phyloP scores from a whole-genome alignment of 2,113 vertebrate genomes.

The Tricholaema leucomelas region DNA sequence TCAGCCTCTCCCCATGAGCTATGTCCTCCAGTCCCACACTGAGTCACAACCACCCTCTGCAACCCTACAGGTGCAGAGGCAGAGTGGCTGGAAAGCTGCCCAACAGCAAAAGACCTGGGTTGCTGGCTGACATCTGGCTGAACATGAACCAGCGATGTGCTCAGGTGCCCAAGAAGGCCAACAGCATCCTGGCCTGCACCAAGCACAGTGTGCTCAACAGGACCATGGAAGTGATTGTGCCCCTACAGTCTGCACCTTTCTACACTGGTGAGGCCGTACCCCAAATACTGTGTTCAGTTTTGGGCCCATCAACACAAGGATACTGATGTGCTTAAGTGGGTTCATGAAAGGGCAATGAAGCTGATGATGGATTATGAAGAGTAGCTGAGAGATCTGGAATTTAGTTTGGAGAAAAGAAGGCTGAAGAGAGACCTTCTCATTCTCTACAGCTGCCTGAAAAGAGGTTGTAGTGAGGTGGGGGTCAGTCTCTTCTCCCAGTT shows the following conservation, averaged over 20 bases:
- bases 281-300: background rate
- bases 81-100: background rate
- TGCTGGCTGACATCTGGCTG: background rate
- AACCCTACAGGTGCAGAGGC: background rate
- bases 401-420: background rate
- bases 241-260: background rate
- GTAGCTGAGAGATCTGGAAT: background rate
- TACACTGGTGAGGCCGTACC: background rate
- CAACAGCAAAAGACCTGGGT: background rate
- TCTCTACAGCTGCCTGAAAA: background rate
- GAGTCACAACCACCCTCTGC: background rate
- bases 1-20: no score
- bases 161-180: background rate
- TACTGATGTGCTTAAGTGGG: background rate
- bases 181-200: background rate
- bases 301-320: background rate
- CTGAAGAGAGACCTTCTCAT: background rate
- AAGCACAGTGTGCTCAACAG: background rate
- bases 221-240: background rate
- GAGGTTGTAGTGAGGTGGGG: background rate
- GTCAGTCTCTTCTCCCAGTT: background rate
- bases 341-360: background rate
- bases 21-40: no score
- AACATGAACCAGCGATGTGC: background rate
- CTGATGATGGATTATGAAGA: background rate